phyloP scores from a whole-genome alignment of 2,888 invertebrate species.

The Thysanoteuthis rhombus region DNA sequence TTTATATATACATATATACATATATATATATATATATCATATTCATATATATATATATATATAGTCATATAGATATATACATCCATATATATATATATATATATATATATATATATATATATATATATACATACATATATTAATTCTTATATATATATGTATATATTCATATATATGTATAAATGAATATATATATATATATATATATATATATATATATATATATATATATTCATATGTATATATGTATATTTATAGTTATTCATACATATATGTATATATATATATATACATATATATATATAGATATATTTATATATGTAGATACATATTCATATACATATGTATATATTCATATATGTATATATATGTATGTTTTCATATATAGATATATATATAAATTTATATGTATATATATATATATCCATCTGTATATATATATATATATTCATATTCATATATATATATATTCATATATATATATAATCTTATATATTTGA shows the following conservation, averaged over 20 bases:
- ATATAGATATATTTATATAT: background rate
- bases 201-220: background rate
- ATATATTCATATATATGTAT: background rate
- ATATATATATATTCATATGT: background rate
- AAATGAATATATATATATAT: background rate
- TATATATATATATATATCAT: constrained; percentile 15
- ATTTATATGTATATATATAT: background rate
- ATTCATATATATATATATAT: background rate
- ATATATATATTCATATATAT: background rate
- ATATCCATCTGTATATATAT: background rate
- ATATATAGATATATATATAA: background rate
- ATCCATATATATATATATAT: background rate
- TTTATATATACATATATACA: constrained; percentile 18
- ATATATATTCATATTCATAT: too few species aligned
- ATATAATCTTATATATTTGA: background rate
- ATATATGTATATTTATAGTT: background rate
- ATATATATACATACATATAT: background rate
- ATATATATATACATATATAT: background rate
- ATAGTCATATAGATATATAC: background rate
- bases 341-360: background rate
- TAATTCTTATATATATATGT: background rate
- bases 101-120: background rate
- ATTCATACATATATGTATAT: background rate
- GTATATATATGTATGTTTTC: background rate
- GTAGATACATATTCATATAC: background rate